Evolutionary conservation across 2,888 invertebrate genomes (phyloP), one percentile per base, ranked within the genome.

Genomic region (Aporophyla lueneburgensis): DNA sequence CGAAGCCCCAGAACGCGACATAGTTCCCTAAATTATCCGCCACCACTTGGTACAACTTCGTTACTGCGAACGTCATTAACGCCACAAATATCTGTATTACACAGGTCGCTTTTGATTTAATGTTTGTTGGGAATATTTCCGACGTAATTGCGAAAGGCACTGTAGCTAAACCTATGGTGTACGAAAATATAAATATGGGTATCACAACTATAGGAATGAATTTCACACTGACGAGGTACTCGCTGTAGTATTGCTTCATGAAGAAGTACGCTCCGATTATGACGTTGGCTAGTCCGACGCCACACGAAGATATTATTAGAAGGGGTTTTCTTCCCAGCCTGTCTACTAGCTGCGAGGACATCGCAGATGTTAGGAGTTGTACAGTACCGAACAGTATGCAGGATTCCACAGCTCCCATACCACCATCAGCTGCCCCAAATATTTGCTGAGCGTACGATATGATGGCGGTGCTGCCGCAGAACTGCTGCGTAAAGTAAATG

Each of bases 21-120:
- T 97, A 95, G 56, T 94, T 95, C 1, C 97, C 97, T 73, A 97
- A 94, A 87, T 92, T 92, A 84, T 96, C 95, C 19, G 97, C 96
- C 19, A 97, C 93, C 58, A 97, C 95, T 90, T 97, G 97, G 88
- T 97, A 97, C 67, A 97, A 92, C 82, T 97, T 97, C 1, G 97
- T 97, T 5, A 97, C 97, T 24, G 97, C 94, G 86, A 97, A 97
- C 1, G 97, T 97, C 93, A 97, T 96, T 62, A 97, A 88, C 70
- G 97, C 97, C 53, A 97, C 97, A 83, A 97, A 96, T 89, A 97
- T 96, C 75, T 97, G 97, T 71, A 97, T 97, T 9, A 97, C 95
- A 81, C 97, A 97, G 49, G 97, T 97, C 0, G 98, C 97, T 78
- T 97, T 96, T 1, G 97, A 97, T 88, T 97, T 97, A 40, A 97